A percentile compares a stretch with the other conserved stretches of the same genome.
phyloP scores from a whole-genome alignment of 2,113 vertebrate species.

The Zingel zingel region DNA sequence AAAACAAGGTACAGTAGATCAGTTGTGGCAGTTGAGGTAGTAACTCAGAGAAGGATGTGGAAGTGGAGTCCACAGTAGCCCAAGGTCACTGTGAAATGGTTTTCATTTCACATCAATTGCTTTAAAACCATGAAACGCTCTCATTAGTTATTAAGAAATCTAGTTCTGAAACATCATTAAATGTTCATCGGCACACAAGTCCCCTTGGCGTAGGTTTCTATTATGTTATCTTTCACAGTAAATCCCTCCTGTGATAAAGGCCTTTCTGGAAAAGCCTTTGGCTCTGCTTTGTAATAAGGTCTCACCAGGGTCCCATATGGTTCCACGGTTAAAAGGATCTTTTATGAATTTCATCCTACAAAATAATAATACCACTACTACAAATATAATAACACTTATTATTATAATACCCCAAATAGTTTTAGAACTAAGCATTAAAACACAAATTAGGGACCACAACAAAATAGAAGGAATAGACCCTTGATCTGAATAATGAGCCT shows the following conservation, averaged over 20 bases:
- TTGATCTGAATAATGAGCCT: not conserved
- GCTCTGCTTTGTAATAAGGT: conserved; percentile 34
- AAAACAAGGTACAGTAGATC: conserved; percentile 29
- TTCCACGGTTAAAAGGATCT: conserved; percentile 9
- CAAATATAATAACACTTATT: not conserved
- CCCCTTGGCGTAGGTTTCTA: conserved; percentile 19
- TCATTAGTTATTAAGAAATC: conserved; percentile 25
- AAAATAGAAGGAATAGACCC: no score
- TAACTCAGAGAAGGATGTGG: conserved; percentile 29
- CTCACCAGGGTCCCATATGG: not conserved
- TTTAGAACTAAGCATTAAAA: no score
- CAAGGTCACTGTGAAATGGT: conserved; percentile 50
- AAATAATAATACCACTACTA: not conserved
- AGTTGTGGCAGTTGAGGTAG: conserved; percentile 31
- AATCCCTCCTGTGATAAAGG: conserved; percentile 44
- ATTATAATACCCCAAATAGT: no score
- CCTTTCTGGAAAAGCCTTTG: conserved; percentile 34
- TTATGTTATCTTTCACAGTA: conserved; percentile 35
- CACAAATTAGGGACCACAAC: not conserved
- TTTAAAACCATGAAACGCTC: conserved; percentile 46
- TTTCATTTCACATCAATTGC: conserved; percentile 29
- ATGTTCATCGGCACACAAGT: conserved; percentile 3
- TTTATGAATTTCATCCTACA: not conserved
- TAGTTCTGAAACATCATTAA: conserved; percentile 37
- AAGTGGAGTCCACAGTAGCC: conserved; percentile 3